These are phyloP conservation scores for Thamnophis elegans DNA, from an alignment of 2,797 vertebrate genomes.

Conservation along the genomic window DNA sequence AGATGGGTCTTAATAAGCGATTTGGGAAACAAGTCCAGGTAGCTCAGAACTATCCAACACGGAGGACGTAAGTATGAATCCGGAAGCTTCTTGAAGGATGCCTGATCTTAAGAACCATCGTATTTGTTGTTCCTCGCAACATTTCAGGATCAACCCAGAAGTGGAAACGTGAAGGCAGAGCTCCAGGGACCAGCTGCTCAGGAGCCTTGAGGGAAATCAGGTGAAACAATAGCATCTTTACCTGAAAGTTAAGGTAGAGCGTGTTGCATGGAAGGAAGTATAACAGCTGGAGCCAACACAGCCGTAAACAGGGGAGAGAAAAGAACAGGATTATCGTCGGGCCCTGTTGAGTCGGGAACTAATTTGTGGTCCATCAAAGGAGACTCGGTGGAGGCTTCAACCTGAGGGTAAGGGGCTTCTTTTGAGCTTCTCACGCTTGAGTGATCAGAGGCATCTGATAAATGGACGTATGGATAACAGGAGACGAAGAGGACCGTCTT, in stretches of 20 bases:
- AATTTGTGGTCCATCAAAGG: not conserved
- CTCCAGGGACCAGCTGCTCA: not conserved
- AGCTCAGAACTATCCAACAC: too few species aligned
- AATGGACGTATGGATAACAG: not conserved
- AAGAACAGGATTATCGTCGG: not conserved
- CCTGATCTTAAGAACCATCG: not conserved
- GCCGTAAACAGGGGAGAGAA: not conserved
- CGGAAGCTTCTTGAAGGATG: not conserved
- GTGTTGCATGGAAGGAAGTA: not conserved
- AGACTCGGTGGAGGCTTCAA: not conserved
- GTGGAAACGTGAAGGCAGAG: not conserved
- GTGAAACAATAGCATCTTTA: not conserved
- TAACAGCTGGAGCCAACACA: constrained; percentile 3
- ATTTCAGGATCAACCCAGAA: not conserved
- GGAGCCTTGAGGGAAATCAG: constrained; percentile 10
- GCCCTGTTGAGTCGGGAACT: not conserved
- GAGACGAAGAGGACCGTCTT: too few species aligned
- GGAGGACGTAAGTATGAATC: not conserved
- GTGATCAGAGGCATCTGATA: not conserved
- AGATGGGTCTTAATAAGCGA: not conserved
- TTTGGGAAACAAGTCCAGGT: not conserved
- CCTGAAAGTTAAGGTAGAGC: not conserved
- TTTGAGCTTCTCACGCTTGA: not conserved
- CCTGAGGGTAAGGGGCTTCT: not conserved
- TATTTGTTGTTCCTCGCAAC: too few species aligned